Conservation (phyloP, 2,113 vertebrate species). For the Nestor notabilis region DNA sequence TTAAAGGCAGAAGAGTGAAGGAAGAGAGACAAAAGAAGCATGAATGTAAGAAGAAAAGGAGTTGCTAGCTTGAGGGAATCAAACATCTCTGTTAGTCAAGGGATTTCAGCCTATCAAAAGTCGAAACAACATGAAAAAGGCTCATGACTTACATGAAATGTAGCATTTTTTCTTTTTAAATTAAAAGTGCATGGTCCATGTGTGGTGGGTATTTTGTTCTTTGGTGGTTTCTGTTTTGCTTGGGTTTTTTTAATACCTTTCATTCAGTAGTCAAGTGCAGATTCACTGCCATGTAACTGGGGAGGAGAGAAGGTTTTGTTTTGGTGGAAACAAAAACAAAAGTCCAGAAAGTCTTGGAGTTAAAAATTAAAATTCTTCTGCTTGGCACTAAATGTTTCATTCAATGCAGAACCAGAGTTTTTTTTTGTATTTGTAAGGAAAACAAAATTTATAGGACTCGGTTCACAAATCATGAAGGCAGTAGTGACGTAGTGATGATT, state of each 20-base stretch:
- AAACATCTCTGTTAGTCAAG: neutral
- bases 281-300: neutral
- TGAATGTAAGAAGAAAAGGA: neutral
- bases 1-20: neutral
- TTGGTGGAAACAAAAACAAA: no score
- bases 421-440: neutral
- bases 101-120: neutral
- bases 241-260: neutral
- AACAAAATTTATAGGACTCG: neutral
- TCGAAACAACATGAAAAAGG: neutral
- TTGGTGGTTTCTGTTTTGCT: no score
- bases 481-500: neutral
- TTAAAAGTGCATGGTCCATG: neutral
- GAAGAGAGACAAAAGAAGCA: neutral
- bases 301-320: neutral
- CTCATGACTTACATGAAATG: neutral
- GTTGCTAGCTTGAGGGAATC: neutral
- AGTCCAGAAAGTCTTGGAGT: neutral
- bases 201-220: neutral
- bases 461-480: neutral
- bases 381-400: neutral
- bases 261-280: neutral
- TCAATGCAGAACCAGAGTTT: neutral
- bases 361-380: neutral
- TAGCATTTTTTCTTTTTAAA: neutral